These are phyloP conservation scores for Scalopus aquaticus DNA, from an alignment of 2,113 vertebrate genomes.

Conservation along the genomic window DNA sequence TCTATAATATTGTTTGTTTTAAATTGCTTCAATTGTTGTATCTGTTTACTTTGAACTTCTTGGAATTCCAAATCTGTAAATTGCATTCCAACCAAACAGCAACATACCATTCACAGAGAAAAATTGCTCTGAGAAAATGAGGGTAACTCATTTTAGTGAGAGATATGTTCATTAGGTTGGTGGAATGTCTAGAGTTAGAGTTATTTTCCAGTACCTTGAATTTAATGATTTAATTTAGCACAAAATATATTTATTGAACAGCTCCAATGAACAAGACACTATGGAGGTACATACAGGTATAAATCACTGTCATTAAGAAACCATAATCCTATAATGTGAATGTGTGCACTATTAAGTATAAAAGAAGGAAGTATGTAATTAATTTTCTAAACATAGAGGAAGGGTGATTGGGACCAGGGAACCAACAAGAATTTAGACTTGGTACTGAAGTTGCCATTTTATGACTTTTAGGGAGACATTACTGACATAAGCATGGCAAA, in stretches of 20 bases:
- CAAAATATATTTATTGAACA: background rate
- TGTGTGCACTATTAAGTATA: background rate
- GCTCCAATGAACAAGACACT: background rate
- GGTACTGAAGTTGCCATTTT: background rate
- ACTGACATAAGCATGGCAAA: background rate
- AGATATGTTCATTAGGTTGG: constrained; percentile 40
- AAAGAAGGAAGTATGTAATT: background rate
- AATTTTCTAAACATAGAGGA: background rate
- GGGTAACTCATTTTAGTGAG: constrained; percentile 55
- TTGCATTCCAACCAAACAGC: constrained; percentile 42
- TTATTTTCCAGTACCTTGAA: constrained; percentile 35
- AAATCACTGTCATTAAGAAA: background rate
- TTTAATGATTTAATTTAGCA: constrained; percentile 12
- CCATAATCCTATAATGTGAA: background rate
- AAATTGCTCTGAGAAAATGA: constrained; percentile 23
- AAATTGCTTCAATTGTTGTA: constrained; percentile 61
- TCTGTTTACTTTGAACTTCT: constrained; percentile 68
- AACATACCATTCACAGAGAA: background rate
- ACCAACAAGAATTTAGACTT: background rate
- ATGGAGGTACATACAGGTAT: background rate
- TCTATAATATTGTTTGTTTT: constrained; percentile 68
- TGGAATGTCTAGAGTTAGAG: constrained; percentile 20
- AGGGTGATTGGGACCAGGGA: background rate
- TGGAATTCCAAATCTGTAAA: constrained; percentile 70
- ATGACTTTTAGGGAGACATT: background rate